Percentiles rank a stretch among this genome's conserved stretches.
phyloP scores from a whole-genome alignment of 2,888 invertebrate species.

The Noctuana brunneofusca region DNA sequence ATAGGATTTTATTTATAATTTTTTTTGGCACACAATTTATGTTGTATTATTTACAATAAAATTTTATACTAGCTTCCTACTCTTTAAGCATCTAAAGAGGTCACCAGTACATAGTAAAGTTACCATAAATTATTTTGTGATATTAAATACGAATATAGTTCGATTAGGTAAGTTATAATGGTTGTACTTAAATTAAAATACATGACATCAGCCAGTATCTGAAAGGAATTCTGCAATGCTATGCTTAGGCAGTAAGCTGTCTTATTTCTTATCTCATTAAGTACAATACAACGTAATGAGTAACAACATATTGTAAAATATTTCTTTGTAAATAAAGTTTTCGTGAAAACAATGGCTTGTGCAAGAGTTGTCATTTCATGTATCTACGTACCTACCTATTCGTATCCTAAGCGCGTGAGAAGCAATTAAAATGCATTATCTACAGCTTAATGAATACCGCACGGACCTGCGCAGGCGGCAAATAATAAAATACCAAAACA shows the following conservation, averaged over 20 bases:
- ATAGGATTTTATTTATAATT: slow-evolving; percentile 24
- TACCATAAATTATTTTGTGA: slow-evolving; percentile 81
- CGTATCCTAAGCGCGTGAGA: slow-evolving; percentile 57
- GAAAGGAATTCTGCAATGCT: slow-evolving; percentile 33
- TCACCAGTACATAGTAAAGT: slow-evolving; percentile 58
- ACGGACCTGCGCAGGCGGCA: background rate
- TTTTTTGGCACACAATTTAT: slow-evolving; percentile 31
- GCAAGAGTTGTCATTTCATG: slow-evolving; percentile 29
- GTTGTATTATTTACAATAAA: background rate
- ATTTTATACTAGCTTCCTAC: slow-evolving; percentile 13
- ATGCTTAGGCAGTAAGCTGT: slow-evolving; percentile 37
- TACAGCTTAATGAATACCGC: slow-evolving; percentile 11
- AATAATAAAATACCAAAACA: background rate
- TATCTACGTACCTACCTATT: slow-evolving; percentile 43
- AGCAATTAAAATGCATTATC: slow-evolving; percentile 37
- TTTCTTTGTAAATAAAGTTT: slow-evolving; percentile 80
- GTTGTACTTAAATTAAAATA: slow-evolving; percentile 25
- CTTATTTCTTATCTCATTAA: slow-evolving; percentile 40
- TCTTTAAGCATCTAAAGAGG: slow-evolving; percentile 58
- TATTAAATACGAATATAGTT: slow-evolving; percentile 50
- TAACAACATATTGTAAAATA: slow-evolving; percentile 75
- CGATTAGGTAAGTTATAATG: slow-evolving; percentile 32
- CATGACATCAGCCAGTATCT: slow-evolving; percentile 19
- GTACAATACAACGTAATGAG: slow-evolving; percentile 38
- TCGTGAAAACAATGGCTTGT: slow-evolving; percentile 54